Evolutionary conservation across 2,888 invertebrate species (phyloP).

Genomic region (Xanthorhoe spadicearia): DNA sequence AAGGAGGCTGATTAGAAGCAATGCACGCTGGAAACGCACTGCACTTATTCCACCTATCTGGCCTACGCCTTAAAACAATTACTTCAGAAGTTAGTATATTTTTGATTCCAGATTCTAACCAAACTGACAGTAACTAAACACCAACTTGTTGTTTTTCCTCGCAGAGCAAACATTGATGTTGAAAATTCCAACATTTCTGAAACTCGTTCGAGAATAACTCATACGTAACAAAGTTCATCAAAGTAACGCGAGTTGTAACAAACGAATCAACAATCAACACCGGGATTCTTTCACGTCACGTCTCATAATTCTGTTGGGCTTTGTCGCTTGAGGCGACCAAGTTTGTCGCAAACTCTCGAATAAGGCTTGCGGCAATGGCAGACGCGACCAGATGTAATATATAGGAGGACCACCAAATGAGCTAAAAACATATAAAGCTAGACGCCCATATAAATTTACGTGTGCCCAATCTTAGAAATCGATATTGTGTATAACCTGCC

Average conservation of each 20-base stretch:
- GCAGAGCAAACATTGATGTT: slow-evolving; percentile 22
- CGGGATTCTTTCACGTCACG: slow-evolving; percentile 47
- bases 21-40: too few species aligned
- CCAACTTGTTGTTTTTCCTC: slow-evolving; percentile 5
- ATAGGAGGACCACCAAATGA: too few species aligned
- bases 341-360: slow-evolving; percentile 54
- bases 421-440: too few species aligned
- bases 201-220: slow-evolving; percentile 24
- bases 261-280: slow-evolving; percentile 42
- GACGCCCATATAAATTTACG: too few species aligned
- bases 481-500: too few species aligned
- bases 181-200: slow-evolving; percentile 8
- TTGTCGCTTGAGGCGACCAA: slow-evolving; percentile 51
- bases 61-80: background rate
- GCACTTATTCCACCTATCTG: too few species aligned
- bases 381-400: too few species aligned
- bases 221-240: slow-evolving; percentile 26
- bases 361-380: slow-evolving; percentile 30
- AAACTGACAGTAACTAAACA: background rate
- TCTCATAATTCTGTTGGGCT: slow-evolving; percentile 54
- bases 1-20: too few species aligned
- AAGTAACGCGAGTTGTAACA: slow-evolving; percentile 24
- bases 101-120: background rate
- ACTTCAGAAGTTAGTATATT: background rate
- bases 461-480: too few species aligned